A percentile compares a stretch with the other conserved stretches of the same genome.
Evolutionary conservation across 2,113 vertebrate species (phyloP).

Genomic region (Redunca redunca): DNA sequence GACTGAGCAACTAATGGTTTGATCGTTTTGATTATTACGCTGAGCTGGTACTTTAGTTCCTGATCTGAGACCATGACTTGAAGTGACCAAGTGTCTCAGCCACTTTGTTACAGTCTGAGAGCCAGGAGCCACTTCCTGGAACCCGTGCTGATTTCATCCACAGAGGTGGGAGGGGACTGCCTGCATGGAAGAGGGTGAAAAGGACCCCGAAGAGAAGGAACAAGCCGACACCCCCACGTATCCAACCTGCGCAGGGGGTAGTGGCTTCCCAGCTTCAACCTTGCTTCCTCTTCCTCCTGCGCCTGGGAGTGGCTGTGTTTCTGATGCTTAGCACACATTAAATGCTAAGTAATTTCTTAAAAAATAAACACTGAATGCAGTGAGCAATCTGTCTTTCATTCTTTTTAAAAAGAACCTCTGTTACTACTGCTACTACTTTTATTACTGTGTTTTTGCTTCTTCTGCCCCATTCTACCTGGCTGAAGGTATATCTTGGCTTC

Average conservation of each 20-base stretch:
- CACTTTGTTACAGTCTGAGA: not conserved
- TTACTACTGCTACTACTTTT: accelerated
- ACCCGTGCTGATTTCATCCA: accelerated
- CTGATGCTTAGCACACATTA: not conserved
- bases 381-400: not conserved
- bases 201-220: not conserved
- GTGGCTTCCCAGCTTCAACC: accelerated
- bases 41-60: not conserved
- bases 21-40: accelerated
- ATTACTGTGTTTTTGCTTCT: not conserved
- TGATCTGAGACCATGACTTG: not conserved
- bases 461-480: not conserved
- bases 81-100: not conserved
- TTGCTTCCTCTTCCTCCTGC: not conserved
- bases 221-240: too few species aligned
- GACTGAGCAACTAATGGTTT: not conserved
- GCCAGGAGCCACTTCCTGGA: not conserved
- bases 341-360: not conserved
- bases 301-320: accelerated
- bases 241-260: accelerated
- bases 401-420: not conserved
- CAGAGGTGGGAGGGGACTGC: not conserved
- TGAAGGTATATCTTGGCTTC: too few species aligned
- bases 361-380: not conserved
- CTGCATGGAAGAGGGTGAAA: accelerated